Evolutionary conservation across 2,888 invertebrate genomes (phyloP).

Genomic region (Steinernema scapterisci): DNA sequence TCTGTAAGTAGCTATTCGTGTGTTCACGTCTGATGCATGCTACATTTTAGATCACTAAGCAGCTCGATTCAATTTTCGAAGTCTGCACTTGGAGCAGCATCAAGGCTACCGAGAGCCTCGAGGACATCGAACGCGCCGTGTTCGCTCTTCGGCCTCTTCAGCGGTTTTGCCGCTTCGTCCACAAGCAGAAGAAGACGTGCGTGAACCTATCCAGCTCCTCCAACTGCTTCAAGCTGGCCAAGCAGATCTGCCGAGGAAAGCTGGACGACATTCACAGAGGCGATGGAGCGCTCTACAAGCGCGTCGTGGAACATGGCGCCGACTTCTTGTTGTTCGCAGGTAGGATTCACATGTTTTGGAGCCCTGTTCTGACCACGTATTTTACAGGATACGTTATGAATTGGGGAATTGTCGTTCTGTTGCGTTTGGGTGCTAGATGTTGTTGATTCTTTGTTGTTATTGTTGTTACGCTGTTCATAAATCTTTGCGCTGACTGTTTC

Average conservation of each 20-base stretch:
- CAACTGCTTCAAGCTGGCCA: neutral
- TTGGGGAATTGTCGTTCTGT: constrained; percentile 4
- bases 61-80: neutral
- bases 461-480: no score
- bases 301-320: neutral
- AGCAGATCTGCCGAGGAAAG: constrained; percentile 10
- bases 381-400: constrained; percentile 3
- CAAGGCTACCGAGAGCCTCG: neutral
- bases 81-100: neutral
- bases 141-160: neutral
- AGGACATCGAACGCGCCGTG: neutral
- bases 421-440: neutral
- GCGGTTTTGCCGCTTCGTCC: constrained; percentile 5
- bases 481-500: no score
- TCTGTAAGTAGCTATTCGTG: constrained; percentile 20
- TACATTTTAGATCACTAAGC: constrained; percentile 7
- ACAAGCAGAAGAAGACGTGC: neutral
- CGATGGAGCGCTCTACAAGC: neutral
- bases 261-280: neutral
- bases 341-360: no score
- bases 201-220: neutral
- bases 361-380: no score
- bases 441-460: neutral
- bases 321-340: constrained; percentile 20
- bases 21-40: neutral